Base-by-base conservation (phyloP, 2,113 vertebrate genomes). In the Phrynosoma blainvillii region DNA sequence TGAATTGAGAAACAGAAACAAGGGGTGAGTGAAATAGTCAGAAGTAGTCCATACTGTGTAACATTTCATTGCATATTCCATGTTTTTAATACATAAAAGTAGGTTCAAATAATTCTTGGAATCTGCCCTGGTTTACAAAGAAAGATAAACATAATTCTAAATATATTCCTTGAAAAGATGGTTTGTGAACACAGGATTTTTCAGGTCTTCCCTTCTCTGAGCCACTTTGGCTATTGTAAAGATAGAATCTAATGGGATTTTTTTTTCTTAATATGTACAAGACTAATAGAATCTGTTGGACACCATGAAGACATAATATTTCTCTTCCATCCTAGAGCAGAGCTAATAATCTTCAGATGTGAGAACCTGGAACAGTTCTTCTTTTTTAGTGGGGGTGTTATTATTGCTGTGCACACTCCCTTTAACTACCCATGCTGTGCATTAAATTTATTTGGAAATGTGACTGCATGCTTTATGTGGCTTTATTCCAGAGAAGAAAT, bases 341-440 rank as follows among this genome's bases (percentile, higher is more conserved):
- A 77, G 66, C 27, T 62, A 84, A 84, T 85, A 77, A 66, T 77
- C 74, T 85, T 78, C 74, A 77, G 40, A 30, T 14, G 59, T 47
- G 14, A 23, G 73, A 27, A 66, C 23, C 23, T 77, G 74, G 65
- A 85, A 30, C 25, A 85, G 75, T 32, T 76, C 73, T 47, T 66
- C 40, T 52, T 78, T 78, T 36, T 78, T 40, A 78, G 36, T n/a
- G 16, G 16, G 25, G 21, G 74, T 27, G 62, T 85, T 85, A 78
- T 85, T 23, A 4, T 66, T 66, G 40, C 25, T 77, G 56, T 14
- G 1, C 13, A 76, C 25, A 36, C 77, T n/a, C 59, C 68, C 36
- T 11, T 86, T 32, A 54, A 32, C 12, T 68, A 78, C 62, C 62
- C 78, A 27, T 20, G 25, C 74, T 78, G 30, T 13, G 36, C n/a